Evolutionary conservation across 2,888 invertebrate genomes (phyloP).

Genomic region (Heliconius erato): DNA sequence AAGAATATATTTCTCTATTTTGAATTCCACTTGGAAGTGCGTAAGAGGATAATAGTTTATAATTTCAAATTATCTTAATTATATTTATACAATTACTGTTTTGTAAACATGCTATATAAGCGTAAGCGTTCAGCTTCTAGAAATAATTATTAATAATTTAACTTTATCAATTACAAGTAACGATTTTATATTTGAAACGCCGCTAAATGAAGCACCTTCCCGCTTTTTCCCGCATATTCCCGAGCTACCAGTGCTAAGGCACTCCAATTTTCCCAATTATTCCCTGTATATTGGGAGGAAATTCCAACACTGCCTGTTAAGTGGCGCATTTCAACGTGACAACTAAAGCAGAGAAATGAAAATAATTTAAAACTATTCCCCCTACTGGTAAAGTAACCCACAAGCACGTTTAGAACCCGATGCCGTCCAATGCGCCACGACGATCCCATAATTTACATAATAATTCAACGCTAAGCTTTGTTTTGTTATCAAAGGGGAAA

Average conservation of each 20-base stretch:
- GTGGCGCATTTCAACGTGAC: neutral
- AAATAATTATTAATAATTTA: neutral
- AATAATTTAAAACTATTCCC: too few species aligned
- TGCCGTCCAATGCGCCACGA: too few species aligned
- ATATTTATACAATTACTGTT: neutral
- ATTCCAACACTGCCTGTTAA: neutral
- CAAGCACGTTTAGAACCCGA: too few species aligned
- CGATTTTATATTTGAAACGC: neutral
- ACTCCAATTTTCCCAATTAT: too few species aligned
- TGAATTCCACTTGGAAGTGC: neutral
- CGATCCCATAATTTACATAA: too few species aligned
- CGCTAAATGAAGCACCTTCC: neutral
- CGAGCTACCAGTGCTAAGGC: too few species aligned
- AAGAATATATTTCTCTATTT: neutral
- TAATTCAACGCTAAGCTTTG: neutral
- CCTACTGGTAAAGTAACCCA: too few species aligned
- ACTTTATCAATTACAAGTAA: too few species aligned
- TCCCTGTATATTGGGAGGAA: too few species aligned
- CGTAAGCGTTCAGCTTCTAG: neutral
- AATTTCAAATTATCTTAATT: slow-evolving; percentile 18
- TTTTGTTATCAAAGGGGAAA: neutral
- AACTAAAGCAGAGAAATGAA: too few species aligned
- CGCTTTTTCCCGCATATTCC: neutral
- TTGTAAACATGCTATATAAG: slow-evolving; percentile 8
- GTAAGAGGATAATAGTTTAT: neutral